Conservation (phyloP, 2,797 vertebrate genomes). For the Anguilla anguilla region DNA sequence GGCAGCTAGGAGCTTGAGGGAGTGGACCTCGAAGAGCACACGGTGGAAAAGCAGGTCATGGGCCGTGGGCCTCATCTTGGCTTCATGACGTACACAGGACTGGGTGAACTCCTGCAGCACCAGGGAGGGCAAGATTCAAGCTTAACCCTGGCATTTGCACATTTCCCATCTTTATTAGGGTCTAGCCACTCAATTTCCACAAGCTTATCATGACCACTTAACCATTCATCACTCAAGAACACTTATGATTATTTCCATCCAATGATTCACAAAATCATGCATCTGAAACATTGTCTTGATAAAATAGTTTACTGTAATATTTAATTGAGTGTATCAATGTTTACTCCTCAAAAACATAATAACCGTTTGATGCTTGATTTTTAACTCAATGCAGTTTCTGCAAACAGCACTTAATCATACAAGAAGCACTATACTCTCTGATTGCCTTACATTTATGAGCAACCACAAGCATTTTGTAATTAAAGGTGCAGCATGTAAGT, state of each 20-base stretch:
- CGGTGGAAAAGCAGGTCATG: conserved; percentile 94
- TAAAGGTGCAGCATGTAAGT: neutral
- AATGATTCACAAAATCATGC: neutral
- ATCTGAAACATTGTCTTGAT: neutral
- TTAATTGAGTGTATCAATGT: neutral
- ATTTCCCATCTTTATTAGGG: no score
- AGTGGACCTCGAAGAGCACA: conserved; percentile 94
- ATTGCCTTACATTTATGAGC: neutral
- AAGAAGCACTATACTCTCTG: neutral
- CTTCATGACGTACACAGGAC: conserved; percentile 84
- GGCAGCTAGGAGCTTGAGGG: conserved; percentile 91
- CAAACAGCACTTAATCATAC: neutral
- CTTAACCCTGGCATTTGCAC: neutral
- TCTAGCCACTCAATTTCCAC: neutral
- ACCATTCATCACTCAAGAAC: neutral
- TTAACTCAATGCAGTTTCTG: no score
- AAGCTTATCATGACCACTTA: neutral
- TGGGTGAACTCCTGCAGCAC: conserved; percentile 88
- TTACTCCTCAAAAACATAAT: no score
- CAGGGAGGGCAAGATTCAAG: neutral
- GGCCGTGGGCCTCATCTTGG: conserved; percentile 82
- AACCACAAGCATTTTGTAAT: neutral
- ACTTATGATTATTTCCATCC: neutral
- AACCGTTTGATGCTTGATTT: no score
- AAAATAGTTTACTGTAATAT: neutral